Percentiles rank a stretch among this genome's conserved stretches.
Conservation (phyloP, 1,140 invertebrate genomes). For the Drosophila sp. region DNA sequence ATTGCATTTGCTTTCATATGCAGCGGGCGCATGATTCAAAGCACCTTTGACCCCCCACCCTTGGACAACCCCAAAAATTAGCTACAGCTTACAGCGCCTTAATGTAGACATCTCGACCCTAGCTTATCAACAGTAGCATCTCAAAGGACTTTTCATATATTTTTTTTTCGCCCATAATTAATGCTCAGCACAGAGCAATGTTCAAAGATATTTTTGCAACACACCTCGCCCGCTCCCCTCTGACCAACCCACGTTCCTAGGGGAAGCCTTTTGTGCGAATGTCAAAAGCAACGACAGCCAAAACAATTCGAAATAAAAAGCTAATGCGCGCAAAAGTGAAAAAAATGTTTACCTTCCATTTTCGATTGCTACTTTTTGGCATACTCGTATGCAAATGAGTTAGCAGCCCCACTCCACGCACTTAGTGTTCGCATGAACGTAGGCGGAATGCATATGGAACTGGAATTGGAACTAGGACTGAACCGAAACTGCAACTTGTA, state of each 20-base stretch:
- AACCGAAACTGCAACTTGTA: constrained; percentile 6
- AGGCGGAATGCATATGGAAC: constrained; percentile 1
- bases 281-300: constrained; percentile 68
- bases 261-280: constrained; percentile 52
- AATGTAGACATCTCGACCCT: constrained; percentile 16
- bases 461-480: constrained; percentile 1
- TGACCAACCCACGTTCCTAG: constrained; percentile 18
- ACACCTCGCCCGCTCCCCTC: not conserved
- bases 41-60: constrained; percentile 30
- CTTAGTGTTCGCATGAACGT: not conserved
- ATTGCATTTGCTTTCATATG: constrained; percentile 50
- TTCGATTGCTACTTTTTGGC: constrained; percentile 22
- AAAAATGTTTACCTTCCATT: constrained; percentile 59
- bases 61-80: constrained; percentile 55
- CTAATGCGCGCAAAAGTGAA: constrained; percentile 51
- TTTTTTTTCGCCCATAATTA: constrained; percentile 61
- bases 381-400: constrained; percentile 59
- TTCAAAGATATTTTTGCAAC: constrained; percentile 70
- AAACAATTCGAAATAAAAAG: constrained; percentile 66
- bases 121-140: constrained; percentile 54
- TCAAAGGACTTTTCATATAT: constrained; percentile 62
- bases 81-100: constrained; percentile 33
- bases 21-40: constrained; percentile 45
- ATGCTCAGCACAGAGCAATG: constrained; percentile 68
- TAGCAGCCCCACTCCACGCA: not conserved